These are phyloP conservation scores for Geophilus truncorum DNA, from an alignment of 2,888 invertebrate species.

Conservation along the genomic window DNA sequence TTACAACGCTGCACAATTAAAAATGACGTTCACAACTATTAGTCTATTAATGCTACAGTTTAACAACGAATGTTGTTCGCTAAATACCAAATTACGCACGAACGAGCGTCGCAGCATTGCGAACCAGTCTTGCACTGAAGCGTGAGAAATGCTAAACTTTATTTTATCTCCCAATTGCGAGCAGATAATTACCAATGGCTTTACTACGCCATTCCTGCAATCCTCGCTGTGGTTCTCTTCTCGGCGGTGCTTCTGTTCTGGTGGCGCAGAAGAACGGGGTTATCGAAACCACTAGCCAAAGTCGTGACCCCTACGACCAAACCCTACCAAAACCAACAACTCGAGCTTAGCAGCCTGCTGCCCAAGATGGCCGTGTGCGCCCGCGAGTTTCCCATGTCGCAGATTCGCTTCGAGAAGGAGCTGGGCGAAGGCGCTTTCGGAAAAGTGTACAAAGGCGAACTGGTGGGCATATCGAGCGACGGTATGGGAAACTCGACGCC, in stretches of 20 bases:
- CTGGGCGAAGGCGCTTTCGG: constrained; percentile 96
- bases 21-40: too few relatives aligned
- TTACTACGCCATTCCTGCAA: constrained; percentile 61
- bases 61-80: too few relatives aligned
- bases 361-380: constrained; percentile 57
- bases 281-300: constrained; percentile 30
- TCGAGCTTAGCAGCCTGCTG: constrained; percentile 77
- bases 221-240: constrained; percentile 44
- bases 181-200: constrained; percentile 76
- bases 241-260: constrained; percentile 41
- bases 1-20: too few relatives aligned
- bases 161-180: constrained; percentile 42
- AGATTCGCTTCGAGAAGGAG: constrained; percentile 74
- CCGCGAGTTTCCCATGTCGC: constrained; percentile 77
- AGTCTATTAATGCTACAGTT: too few relatives aligned
- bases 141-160: not conserved
- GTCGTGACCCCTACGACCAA: constrained; percentile 28
- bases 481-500: constrained; percentile 55
- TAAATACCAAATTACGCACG: too few relatives aligned
- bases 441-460: constrained; percentile 92
- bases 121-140: not conserved
- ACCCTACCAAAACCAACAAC: constrained; percentile 49
- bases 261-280: constrained; percentile 38
- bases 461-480: constrained; percentile 52
- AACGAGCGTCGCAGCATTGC: too few relatives aligned